phyloP scores from a whole-genome alignment of 2,888 invertebrate genomes.

The Ormyrus rosae region DNA sequence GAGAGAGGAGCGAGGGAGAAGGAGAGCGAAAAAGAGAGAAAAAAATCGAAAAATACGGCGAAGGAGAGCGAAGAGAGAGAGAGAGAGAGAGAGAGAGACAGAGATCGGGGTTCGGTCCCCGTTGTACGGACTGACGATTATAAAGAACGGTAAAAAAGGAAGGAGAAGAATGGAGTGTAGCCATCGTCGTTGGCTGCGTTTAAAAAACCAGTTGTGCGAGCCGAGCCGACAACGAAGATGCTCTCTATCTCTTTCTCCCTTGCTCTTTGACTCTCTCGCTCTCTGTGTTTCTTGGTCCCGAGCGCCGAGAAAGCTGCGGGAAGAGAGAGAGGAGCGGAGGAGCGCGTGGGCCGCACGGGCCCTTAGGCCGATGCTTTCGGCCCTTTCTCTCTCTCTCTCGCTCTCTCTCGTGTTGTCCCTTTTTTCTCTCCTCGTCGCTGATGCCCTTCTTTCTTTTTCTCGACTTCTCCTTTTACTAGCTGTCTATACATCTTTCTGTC shows the following conservation, averaged over 20 bases:
- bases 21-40: slow-evolving; percentile 41
- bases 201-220: slow-evolving; percentile 76
- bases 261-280: neutral
- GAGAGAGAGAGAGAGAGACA: slow-evolving; percentile 56
- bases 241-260: slow-evolving; percentile 39
- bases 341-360: slow-evolving; percentile 75
- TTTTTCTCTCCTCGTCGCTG: neutral
- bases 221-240: slow-evolving; percentile 67
- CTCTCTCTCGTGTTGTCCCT: neutral
- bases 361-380: slow-evolving; percentile 58
- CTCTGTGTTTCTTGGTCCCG: slow-evolving; percentile 27
- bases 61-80: slow-evolving; percentile 39
- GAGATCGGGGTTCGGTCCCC: slow-evolving; percentile 65
- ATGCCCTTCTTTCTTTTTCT: neutral
- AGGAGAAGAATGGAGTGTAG: slow-evolving; percentile 68
- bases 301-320: slow-evolving; percentile 9
- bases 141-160: slow-evolving; percentile 73
- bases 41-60: slow-evolving; percentile 48
- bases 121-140: slow-evolving; percentile 73
- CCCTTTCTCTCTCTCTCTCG: slow-evolving; percentile 32
- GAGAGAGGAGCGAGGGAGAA: slow-evolving; percentile 39
- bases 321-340: slow-evolving; percentile 60
- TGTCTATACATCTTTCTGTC: slow-evolving; percentile 29
- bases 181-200: slow-evolving; percentile 72
- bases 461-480: slow-evolving; percentile 36